These are phyloP conservation scores for Sebastes nivosus DNA, from an alignment of 2,797 vertebrate species.

Conservation along the genomic window DNA sequence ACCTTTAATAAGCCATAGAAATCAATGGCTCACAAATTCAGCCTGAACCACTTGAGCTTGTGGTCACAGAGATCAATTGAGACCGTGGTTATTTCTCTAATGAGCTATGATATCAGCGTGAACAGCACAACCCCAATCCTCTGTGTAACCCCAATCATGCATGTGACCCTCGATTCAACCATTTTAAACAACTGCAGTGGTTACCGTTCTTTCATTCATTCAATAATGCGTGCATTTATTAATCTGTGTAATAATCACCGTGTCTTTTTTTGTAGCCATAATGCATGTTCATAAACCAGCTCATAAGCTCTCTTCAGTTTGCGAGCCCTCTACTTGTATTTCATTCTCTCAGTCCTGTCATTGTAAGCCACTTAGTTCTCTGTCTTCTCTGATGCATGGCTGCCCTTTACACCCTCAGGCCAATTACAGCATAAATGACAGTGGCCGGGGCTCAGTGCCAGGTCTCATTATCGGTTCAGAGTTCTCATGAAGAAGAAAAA, in stretches of 20 bases:
- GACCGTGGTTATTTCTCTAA: constrained; percentile 71
- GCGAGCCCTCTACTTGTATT: neutral
- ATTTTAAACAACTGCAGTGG: constrained; percentile 9
- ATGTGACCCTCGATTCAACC: constrained; percentile 34
- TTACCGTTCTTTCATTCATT: neutral
- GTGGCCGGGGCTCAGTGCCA: constrained; percentile 64
- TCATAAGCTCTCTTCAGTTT: constrained; percentile 17
- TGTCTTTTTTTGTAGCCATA: neutral
- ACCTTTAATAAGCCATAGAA: constrained; percentile 81
- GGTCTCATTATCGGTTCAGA: constrained; percentile 74
- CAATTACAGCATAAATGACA: constrained; percentile 83
- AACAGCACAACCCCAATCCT: constrained; percentile 52
- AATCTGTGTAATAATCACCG: neutral
- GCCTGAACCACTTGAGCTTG: constrained; percentile 61
- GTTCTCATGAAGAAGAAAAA: constrained; percentile 51
- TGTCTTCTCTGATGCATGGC: constrained; percentile 67
- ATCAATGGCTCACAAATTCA: constrained; percentile 82
- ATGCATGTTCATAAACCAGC: constrained; percentile 1
- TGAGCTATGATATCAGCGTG: constrained; percentile 70
- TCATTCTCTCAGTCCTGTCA: constrained; percentile 44
- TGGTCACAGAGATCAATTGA: constrained; percentile 71
- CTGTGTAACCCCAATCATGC: constrained; percentile 49
- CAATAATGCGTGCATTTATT: neutral
- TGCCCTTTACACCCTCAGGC: constrained; percentile 77
- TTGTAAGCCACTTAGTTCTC: constrained; percentile 58